Base-by-base conservation (phyloP, 2,113 vertebrate species). In the Nycticryphes semicollaris region DNA sequence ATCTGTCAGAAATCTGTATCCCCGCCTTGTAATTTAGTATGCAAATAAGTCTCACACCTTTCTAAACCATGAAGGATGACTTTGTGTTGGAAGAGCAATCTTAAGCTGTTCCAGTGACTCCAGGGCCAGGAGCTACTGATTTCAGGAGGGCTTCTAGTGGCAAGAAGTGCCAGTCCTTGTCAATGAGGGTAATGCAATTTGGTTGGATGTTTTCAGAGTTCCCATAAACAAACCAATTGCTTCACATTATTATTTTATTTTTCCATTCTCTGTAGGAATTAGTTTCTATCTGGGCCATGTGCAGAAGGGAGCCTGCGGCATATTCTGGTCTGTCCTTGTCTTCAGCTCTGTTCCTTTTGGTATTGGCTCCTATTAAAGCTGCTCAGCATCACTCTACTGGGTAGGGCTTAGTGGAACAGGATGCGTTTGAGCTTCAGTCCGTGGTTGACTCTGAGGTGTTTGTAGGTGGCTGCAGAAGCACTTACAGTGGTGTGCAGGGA, bases 11-110 rank as follows among this genome's bases (percentile, higher is more conserved):
- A 90, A 94, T 75, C 81, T 87, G 57, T 94, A 66, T 93, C 92
- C 95, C 82, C 84, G 33, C 63, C 88, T 89, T 85, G 88, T 95
- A 88, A 93, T 96, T 97, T 96, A 79, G 94, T 95, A 94, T 96
- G 94, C 89, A 96, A 96, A 95, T 78, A 64, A 86, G 75, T 51
- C 63, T 68, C 45, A n/a, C 54, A 43, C 64, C 66, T 96, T 81
- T 88, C 76, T 37, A 63, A 92, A 73, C 82, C 56, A 6, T 37
- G 78, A 91, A 77, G 60, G 68, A 57, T 94, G 94, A 88, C 68
- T 70, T 68, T n/a, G 7, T 56, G 27, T 70, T 43, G 54, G 50
- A 80, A 84, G 73, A 75, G n/a, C 1, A 27, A 81, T 70, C 53
- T 74, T 66, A 35, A 63, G 43, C 87, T 84, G 28, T 76, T 91